Percentiles rank a stretch among this genome's conserved stretches.
Conservation (phyloP, 2,113 vertebrate species). For the Vicugna pacos region DNA sequence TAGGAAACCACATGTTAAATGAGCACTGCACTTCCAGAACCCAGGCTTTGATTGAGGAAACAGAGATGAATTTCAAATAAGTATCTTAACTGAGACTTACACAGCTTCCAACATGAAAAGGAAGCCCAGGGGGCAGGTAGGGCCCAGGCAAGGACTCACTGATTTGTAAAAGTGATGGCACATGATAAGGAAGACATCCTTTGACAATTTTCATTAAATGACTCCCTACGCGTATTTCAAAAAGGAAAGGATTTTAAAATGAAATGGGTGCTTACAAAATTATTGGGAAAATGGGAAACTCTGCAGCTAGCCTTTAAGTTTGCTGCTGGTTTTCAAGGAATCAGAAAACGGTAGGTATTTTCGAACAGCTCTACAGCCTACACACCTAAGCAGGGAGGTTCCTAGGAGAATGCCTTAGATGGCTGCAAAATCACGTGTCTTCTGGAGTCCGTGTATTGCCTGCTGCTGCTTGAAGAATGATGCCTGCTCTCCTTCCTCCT, state of each 20-base stretch:
- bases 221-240: neutral
- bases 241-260: neutral
- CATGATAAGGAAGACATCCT: neutral
- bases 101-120: neutral
- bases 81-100: neutral
- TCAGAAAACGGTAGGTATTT: neutral
- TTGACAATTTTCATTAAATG: neutral
- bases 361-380: neutral
- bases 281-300: neutral
- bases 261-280: neutral
- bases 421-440: neutral
- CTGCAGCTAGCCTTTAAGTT: neutral
- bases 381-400: neutral
- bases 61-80: neutral
- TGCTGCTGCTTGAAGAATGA: neutral
- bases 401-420: neutral
- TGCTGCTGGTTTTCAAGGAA: neutral
- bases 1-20: neutral
- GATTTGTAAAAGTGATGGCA: neutral
- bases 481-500: neutral
- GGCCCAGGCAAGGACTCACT: neutral
- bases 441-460: fast-evolving
- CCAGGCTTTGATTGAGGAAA: neutral
- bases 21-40: neutral
- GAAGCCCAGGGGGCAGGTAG: fast-evolving